Percentiles rank a stretch among this genome's conserved stretches.
These are phyloP conservation scores for Tapirus indicus DNA, from an alignment of 2,797 vertebrate species.

Conservation along the genomic window DNA sequence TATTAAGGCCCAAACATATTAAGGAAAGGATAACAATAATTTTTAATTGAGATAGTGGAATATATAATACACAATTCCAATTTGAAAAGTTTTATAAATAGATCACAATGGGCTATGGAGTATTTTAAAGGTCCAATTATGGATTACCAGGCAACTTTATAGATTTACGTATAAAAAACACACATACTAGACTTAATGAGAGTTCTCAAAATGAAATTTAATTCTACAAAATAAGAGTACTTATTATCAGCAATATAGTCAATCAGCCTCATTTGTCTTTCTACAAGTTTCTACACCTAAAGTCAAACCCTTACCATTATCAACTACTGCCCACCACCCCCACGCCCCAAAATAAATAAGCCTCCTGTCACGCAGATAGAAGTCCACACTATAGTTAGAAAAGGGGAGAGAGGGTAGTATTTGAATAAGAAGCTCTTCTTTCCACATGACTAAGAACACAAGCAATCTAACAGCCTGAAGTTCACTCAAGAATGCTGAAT, in stretches of 20 bases:
- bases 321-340: background rate
- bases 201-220: background rate
- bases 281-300: background rate
- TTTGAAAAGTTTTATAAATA: background rate
- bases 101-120: background rate
- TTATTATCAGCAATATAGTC: background rate
- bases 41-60: background rate
- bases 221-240: background rate
- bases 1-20: background rate
- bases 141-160: background rate
- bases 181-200: background rate
- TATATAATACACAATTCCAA: background rate
- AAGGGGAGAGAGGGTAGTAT: background rate
- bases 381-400: background rate
- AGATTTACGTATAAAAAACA: background rate
- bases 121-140: background rate
- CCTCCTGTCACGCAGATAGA: background rate
- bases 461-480: background rate
- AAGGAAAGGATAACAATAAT: background rate
- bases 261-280: background rate
- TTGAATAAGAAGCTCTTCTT: background rate
- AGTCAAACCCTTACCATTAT: background rate
- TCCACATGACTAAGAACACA: background rate
- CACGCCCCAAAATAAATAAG: background rate
- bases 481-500: conserved; percentile 1